These are phyloP conservation scores for Thomomys bottae DNA, from an alignment of 2,113 vertebrate genomes.

Conservation along the genomic window DNA sequence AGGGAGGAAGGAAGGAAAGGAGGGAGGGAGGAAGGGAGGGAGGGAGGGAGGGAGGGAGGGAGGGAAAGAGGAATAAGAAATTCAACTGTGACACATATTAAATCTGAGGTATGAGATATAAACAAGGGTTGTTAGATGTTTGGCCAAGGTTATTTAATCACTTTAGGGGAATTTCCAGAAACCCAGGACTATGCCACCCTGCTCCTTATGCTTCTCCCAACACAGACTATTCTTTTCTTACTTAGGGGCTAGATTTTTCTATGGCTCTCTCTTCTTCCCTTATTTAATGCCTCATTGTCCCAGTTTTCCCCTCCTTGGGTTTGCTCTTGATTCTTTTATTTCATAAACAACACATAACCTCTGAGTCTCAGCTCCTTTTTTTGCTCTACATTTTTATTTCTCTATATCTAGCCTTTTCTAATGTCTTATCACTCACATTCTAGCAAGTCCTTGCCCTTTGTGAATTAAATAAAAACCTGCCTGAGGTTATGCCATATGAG, in stretches of 20 bases:
- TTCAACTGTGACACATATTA: not conserved
- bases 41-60: no score
- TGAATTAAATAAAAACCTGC: constrained; percentile 47
- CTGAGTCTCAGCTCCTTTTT: not conserved
- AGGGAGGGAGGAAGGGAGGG: no score
- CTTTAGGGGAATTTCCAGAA: not conserved
- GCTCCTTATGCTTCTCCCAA: not conserved
- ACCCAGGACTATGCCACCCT: not conserved
- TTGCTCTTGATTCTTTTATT: not conserved
- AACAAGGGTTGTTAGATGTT: not conserved
- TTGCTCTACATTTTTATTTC: not conserved
- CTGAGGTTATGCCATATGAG: constrained; percentile 14
- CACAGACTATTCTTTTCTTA: not conserved
- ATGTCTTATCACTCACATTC: not conserved
- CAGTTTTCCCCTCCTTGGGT: not conserved
- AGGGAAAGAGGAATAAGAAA: no score
- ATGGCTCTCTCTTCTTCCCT: not conserved
- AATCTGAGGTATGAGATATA: not conserved
- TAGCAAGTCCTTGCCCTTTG: constrained; percentile 26
- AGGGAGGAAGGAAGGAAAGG: no score
- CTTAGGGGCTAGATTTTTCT: not conserved
- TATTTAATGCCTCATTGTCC: not conserved
- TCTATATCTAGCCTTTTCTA: not conserved
- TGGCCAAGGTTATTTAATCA: not conserved
- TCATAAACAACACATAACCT: constrained; percentile 24